Evolutionary conservation across 1,140 invertebrate genomes (phyloP).

Genomic region (Ylistrum balloti): DNA sequence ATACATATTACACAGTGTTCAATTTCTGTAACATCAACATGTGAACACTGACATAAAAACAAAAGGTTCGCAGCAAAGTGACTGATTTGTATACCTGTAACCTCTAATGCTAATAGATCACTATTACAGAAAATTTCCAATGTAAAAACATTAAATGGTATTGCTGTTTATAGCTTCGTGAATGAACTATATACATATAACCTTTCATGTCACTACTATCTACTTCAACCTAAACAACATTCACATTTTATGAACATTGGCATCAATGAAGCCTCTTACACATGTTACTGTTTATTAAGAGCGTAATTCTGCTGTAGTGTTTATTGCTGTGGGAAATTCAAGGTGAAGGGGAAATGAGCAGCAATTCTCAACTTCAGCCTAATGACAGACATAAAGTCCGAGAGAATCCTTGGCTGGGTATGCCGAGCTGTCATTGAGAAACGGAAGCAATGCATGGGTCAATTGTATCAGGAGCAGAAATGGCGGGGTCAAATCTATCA

Average conservation of each 20-base stretch:
- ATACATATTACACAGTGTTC: too few relatives aligned
- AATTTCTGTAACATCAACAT: background rate
- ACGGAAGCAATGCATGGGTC: background rate
- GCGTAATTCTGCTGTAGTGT: background rate
- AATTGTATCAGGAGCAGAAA: background rate
- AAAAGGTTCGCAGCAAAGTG: too few relatives aligned
- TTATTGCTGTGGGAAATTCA: conserved; percentile 2
- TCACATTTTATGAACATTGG: background rate
- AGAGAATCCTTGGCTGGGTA: background rate
- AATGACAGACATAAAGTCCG: background rate
- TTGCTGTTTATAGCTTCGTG: background rate
- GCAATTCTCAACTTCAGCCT: background rate
- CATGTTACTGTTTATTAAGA: background rate
- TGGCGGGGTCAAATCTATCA: conserved; percentile 7
- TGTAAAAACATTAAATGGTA: background rate
- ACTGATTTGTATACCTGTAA: too few relatives aligned
- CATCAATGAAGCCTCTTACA: conserved; percentile 27
- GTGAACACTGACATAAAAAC: too few relatives aligned
- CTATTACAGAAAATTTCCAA: background rate
- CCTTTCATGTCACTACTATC: background rate
- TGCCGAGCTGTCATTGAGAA: background rate
- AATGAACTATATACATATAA: conserved; percentile 27
- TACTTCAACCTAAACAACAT: background rate
- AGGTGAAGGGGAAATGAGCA: conserved; percentile 3
- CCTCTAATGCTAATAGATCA: too few relatives aligned